Conservation (phyloP, 2,113 vertebrate species). For the Rutilus rutilus region DNA sequence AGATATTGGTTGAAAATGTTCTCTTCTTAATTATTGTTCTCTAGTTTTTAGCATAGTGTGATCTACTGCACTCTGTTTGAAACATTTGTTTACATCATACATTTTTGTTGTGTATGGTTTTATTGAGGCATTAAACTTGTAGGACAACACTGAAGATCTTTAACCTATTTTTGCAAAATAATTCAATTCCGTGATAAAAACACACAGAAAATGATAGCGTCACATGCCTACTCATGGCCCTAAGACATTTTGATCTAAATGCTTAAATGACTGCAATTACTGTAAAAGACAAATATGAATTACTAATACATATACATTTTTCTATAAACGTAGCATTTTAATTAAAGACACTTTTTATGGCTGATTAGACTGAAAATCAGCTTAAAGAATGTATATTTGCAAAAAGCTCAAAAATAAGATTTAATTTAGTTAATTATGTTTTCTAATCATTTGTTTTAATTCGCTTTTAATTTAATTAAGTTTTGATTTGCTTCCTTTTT, state of each 20-base stretch:
- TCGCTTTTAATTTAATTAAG: no score
- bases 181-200: background rate
- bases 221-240: background rate
- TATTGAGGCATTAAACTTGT: no score
- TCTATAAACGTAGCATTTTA: background rate
- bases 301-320: background rate
- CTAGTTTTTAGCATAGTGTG: no score
- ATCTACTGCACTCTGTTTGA: no score
- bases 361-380: background rate
- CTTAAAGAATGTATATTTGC: background rate
- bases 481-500: background rate
- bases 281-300: background rate
- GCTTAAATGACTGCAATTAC: background rate
- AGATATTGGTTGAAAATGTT: no score
- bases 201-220: background rate
- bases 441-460: no score
- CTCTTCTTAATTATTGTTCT: no score
- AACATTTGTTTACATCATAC: no score
- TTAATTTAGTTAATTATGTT: no score
- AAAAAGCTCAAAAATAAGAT: background rate
- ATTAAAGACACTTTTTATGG: background rate
- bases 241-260: background rate
- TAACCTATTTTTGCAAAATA: background rate
- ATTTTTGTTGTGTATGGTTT: no score
- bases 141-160: background rate